Conservation (phyloP, 2,888 invertebrate species). For the Drosophila atripex region DNA sequence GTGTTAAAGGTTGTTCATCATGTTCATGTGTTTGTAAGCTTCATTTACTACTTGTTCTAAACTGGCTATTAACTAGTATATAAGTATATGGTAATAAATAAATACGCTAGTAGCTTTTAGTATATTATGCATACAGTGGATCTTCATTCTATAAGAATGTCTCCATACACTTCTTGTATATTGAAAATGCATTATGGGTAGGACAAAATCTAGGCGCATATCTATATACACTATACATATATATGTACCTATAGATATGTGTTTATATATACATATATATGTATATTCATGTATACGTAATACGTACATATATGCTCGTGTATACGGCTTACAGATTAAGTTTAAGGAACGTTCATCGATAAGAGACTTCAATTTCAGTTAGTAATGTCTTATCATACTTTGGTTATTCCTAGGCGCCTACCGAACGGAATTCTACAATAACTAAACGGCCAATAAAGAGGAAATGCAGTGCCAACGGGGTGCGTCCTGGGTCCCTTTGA, state of each 20-base stretch:
- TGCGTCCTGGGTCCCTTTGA: slow-evolving; percentile 38
- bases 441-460: background rate
- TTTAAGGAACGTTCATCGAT: slow-evolving; percentile 80
- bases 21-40: slow-evolving; percentile 65
- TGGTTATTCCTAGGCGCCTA: slow-evolving; percentile 30
- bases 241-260: slow-evolving; percentile 30
- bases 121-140: slow-evolving; percentile 55
- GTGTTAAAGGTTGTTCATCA: slow-evolving; percentile 64
- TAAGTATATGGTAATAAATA: slow-evolving; percentile 59
- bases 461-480: slow-evolving; percentile 35
- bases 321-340: slow-evolving; percentile 48
- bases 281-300: slow-evolving; percentile 27
- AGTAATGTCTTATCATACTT: slow-evolving; percentile 72
- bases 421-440: slow-evolving; percentile 12
- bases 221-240: slow-evolving; percentile 35
- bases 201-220: slow-evolving; percentile 37
- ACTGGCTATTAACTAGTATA: slow-evolving; percentile 66
- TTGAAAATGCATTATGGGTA: slow-evolving; percentile 70
- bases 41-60: slow-evolving; percentile 75
- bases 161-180: slow-evolving; percentile 41
- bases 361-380: slow-evolving; percentile 75
- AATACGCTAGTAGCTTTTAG: slow-evolving; percentile 60
- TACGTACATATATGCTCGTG: slow-evolving; percentile 15
- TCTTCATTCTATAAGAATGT: slow-evolving; percentile 78
- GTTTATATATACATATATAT: slow-evolving; percentile 11